Percentiles rank a stretch among this genome's conserved stretches.
Evolutionary conservation across 2,113 vertebrate species (phyloP).

Genomic region (Cervus canadensis): DNA sequence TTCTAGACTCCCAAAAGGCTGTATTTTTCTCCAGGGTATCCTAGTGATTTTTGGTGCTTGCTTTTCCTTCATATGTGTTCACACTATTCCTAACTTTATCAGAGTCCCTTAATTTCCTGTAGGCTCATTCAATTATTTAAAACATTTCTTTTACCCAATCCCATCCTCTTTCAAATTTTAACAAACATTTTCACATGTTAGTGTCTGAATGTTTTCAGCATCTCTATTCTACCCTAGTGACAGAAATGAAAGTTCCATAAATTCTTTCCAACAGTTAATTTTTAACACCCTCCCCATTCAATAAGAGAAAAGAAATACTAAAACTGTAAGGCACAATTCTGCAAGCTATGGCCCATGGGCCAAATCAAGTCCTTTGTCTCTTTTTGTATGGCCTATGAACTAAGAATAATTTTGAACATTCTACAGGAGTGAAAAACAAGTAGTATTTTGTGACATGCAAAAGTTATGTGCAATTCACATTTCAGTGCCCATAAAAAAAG

Average conservation of each 20-base stretch:
- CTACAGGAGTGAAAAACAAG: neutral
- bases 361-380: neutral
- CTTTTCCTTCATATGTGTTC: neutral
- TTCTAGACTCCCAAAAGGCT: neutral
- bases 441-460: neutral
- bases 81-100: neutral
- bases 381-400: neutral
- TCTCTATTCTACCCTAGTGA: neutral
- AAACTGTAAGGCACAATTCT: neutral
- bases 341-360: neutral
- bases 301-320: neutral
- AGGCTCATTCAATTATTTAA: neutral
- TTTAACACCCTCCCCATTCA: neutral
- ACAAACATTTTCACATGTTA: neutral
- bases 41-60: neutral
- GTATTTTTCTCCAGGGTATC: neutral
- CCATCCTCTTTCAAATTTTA: neutral
- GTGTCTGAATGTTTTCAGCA: neutral
- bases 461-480: neutral
- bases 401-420: conserved; percentile 22
- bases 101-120: neutral
- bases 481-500: neutral
- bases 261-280: neutral
- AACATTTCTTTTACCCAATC: neutral
- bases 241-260: neutral